phyloP scores from a whole-genome alignment of 2,113 vertebrate species.

The Glaucomys volans region DNA sequence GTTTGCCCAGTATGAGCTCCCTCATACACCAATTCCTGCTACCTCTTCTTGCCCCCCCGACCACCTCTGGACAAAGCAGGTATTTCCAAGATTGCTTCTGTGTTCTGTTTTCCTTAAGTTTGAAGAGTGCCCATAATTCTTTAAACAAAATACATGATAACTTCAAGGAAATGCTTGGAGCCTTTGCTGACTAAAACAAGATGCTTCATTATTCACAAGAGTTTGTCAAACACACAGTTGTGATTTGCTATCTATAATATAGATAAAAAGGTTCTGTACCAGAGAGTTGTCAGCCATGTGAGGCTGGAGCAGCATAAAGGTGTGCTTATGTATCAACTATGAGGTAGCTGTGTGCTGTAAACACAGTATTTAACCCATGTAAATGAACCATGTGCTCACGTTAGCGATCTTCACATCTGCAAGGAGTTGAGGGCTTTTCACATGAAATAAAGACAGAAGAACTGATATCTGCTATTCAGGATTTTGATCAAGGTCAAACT shows the following conservation, averaged over 20 bases:
- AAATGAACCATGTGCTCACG: conserved; percentile 86
- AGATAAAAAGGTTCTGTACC: conserved; percentile 87
- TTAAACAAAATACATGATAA: conserved; percentile 72
- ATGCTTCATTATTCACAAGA: conserved; percentile 80
- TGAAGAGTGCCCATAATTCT: conserved; percentile 80
- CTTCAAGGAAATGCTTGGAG: conserved; percentile 80
- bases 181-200: conserved; percentile 80
- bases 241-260: conserved; percentile 77
- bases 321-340: conserved; percentile 90
- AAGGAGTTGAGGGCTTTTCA: conserved; percentile 87
- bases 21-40: background rate
- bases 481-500: conserved; percentile 90
- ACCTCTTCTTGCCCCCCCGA: background rate
- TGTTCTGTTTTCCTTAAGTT: conserved; percentile 43
- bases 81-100: conserved; percentile 62
- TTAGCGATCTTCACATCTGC: conserved; percentile 87
- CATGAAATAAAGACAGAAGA: conserved; percentile 87
- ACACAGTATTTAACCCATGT: conserved; percentile 89
- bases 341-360: conserved; percentile 99
- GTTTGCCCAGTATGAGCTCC: background rate
- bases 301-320: conserved; percentile 89
- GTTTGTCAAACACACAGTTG: conserved; percentile 79
- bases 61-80: conserved; percentile 46
- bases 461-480: conserved; percentile 87
- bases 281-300: conserved; percentile 86